Conservation (phyloP, 2,888 invertebrate species). For the Heliconius hortense region DNA sequence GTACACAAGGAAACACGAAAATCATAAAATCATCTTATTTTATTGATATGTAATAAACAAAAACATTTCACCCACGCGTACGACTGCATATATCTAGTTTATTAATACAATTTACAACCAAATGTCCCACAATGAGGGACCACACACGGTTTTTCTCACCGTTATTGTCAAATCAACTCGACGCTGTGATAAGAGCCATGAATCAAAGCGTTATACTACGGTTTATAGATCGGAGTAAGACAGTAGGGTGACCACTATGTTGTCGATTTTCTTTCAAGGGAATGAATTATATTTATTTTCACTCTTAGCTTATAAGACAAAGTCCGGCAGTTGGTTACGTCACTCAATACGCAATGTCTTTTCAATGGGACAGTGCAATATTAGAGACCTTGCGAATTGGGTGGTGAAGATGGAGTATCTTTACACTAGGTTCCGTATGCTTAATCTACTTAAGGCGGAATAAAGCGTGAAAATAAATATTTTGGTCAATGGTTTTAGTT, state of each 20-base stretch:
- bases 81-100: slow-evolving; percentile 23
- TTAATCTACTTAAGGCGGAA: neutral
- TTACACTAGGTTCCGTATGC: neutral
- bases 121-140: slow-evolving; percentile 33
- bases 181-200: slow-evolving; percentile 47
- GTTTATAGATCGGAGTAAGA: slow-evolving; percentile 67
- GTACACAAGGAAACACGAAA: neutral
- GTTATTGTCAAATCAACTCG: slow-evolving; percentile 42
- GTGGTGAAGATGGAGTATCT: neutral
- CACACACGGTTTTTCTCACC: slow-evolving; percentile 49
- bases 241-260: slow-evolving; percentile 47
- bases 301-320: neutral
- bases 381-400: too few species aligned
- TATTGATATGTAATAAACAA: slow-evolving; percentile 23
- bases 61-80: slow-evolving; percentile 22
- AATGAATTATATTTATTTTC: neutral
- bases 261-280: neutral
- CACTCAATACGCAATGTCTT: neutral
- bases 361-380: neutral
- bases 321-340: neutral
- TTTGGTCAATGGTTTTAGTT: too few species aligned
- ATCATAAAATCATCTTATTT: slow-evolving; percentile 23
- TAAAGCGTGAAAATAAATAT: neutral
- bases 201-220: slow-evolving; percentile 58
- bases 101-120: slow-evolving; percentile 27